These are phyloP conservation scores for Alaudala cheleensis DNA, from an alignment of 2,113 vertebrate species.

Conservation along the genomic window DNA sequence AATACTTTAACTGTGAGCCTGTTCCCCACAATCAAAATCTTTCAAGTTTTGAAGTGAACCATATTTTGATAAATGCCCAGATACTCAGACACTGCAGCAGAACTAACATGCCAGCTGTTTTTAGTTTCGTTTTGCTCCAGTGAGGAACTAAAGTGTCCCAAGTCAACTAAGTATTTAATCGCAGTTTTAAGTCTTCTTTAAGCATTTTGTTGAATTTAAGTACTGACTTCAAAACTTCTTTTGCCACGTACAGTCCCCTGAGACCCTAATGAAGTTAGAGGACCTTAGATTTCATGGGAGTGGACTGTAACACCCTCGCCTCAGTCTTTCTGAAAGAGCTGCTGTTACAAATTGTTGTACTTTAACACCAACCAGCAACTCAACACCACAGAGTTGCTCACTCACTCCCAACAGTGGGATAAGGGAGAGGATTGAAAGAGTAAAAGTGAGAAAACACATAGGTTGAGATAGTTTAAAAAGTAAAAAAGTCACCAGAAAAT, in stretches of 20 bases:
- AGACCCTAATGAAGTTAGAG: not conserved
- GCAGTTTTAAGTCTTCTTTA: not conserved
- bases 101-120: not conserved
- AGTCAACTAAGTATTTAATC: not conserved
- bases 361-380: not conserved
- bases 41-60: not conserved
- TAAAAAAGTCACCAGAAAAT: not conserved
- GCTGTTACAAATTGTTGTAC: not conserved
- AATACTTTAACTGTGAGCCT: not conserved
- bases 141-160: not conserved
- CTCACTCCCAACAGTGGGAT: not conserved
- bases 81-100: not conserved
- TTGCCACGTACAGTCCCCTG: fast-evolving
- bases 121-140: not conserved
- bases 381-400: not conserved
- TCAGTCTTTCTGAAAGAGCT: not conserved
- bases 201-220: not conserved
- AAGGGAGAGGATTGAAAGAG: not conserved
- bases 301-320: fast-evolving
- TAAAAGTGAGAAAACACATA: not conserved
- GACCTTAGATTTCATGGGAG: not conserved
- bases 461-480: not conserved
- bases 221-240: not conserved
- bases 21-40: not conserved
- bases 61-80: slow-evolving; percentile 5